These are phyloP conservation scores for Physella acuta DNA, from an alignment of 1,140 invertebrate genomes.

Conservation along the genomic window DNA sequence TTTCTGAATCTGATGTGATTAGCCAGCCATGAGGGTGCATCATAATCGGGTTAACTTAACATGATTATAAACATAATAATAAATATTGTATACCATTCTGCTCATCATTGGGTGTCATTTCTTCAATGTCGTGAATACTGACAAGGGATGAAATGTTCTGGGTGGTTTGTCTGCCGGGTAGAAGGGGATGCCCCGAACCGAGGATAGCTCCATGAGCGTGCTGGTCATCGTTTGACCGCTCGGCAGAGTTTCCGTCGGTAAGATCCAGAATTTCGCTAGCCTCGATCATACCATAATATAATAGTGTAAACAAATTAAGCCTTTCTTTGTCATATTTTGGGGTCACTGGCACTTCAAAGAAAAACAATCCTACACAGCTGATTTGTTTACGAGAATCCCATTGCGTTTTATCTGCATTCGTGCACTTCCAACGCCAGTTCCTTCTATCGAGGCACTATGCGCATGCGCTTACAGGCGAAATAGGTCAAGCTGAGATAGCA, in stretches of 20 bases:
- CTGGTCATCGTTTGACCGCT: constrained; percentile 29
- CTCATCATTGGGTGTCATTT: constrained; percentile 15
- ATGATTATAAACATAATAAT: background rate
- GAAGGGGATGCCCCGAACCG: constrained; percentile 15
- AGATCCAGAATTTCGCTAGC: constrained; percentile 26
- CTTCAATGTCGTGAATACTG: constrained; percentile 1
- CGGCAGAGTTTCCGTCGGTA: constrained; percentile 11
- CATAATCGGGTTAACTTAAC: background rate
- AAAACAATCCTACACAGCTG: background rate
- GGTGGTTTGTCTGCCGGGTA: constrained; percentile 14
- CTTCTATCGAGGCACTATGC: constrained; percentile 13
- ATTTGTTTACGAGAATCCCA: constrained; percentile 11
- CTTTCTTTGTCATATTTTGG: constrained; percentile 14
- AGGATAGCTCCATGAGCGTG: constrained; percentile 5
- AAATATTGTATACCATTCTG: constrained; percentile 9
- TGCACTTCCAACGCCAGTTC: constrained; percentile 24
- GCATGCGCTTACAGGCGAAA: constrained; percentile 21
- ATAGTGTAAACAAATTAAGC: background rate
- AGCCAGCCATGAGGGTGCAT: constrained; percentile 2
- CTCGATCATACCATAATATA: constrained; percentile 23
- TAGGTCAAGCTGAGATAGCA: constrained; percentile 21
- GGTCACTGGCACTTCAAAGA: background rate
- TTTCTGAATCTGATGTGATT: background rate
- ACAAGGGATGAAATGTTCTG: background rate
- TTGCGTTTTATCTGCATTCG: constrained; percentile 14